These are phyloP conservation scores for Lycaena phlaeas DNA, from an alignment of 2,888 invertebrate species.

Conservation along the genomic window DNA sequence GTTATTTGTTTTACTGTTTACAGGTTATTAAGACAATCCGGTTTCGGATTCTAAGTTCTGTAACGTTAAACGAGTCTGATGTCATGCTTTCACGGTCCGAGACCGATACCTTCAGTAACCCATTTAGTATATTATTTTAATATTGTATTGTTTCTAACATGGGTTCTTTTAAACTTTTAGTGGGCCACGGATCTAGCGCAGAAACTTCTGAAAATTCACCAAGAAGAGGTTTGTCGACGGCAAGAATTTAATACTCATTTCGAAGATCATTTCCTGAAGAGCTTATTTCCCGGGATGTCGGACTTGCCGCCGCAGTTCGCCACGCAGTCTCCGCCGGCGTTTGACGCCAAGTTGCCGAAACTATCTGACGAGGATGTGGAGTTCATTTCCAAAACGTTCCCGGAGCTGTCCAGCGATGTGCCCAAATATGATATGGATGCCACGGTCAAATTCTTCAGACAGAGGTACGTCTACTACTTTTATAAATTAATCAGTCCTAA, in stretches of 20 bases:
- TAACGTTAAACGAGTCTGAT: too few relatives aligned
- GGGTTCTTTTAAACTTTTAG: constrained; percentile 35
- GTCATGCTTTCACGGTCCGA: too few relatives aligned
- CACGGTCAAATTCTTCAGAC: constrained; percentile 81
- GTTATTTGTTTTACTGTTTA: too few relatives aligned
- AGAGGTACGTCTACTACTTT: constrained; percentile 51
- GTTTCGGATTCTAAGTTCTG: too few relatives aligned
- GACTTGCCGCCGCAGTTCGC: constrained; percentile 90
- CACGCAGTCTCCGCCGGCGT: constrained; percentile 82
- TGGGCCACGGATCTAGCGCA: constrained; percentile 90
- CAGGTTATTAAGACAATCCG: too few relatives aligned
- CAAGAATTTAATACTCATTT: constrained; percentile 84
- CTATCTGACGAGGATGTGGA: constrained; percentile 76
- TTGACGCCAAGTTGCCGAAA: constrained; percentile 81
- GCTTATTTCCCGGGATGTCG: constrained; percentile 91
- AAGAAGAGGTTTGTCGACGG: constrained; percentile 85
- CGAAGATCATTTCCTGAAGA: constrained; percentile 87
- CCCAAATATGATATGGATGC: constrained; percentile 79
- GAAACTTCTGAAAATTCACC: constrained; percentile 84
- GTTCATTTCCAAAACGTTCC: constrained; percentile 75
- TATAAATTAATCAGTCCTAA: background rate
- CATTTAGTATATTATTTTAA: too few relatives aligned
- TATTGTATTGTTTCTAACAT: too few relatives aligned
- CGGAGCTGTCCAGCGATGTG: constrained; percentile 77
- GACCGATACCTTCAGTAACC: too few relatives aligned